Evolutionary conservation across 2,113 vertebrate species (phyloP).

Genomic region (Heterotis niloticus): DNA sequence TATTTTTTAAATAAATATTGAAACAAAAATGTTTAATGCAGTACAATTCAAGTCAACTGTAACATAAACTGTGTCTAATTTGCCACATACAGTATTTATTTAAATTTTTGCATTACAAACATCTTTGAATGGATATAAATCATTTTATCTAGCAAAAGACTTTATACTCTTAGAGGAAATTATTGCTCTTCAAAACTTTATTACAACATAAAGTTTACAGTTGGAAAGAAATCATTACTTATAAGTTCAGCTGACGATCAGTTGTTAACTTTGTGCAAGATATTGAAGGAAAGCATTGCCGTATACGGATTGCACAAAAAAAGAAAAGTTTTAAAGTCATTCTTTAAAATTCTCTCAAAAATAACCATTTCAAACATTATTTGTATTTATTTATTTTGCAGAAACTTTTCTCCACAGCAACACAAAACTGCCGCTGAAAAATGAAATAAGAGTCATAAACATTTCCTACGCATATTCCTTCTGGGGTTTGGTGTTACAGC

Average conservation of each 20-base stretch:
- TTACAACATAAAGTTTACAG: constrained; percentile 18
- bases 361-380: background rate
- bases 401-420: constrained; percentile 15
- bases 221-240: background rate
- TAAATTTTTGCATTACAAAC: too few relatives aligned
- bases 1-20: background rate
- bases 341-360: constrained; percentile 30
- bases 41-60: background rate
- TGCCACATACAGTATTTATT: too few relatives aligned
- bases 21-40: background rate
- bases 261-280: background rate
- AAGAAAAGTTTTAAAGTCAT: background rate
- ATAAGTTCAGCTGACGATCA: background rate
- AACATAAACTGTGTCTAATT: background rate
- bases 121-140: too few relatives aligned
- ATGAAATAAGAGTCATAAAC: background rate
- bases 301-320: background rate
- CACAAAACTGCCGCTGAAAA: constrained; percentile 17
- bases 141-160: background rate
- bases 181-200: background rate
- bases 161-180: background rate
- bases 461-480: background rate
- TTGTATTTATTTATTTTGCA: constrained; percentile 4
- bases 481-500: background rate
- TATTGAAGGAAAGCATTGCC: background rate